phyloP scores from a whole-genome alignment of 1,140 invertebrate genomes.

The Neotoxoptera formosana region DNA sequence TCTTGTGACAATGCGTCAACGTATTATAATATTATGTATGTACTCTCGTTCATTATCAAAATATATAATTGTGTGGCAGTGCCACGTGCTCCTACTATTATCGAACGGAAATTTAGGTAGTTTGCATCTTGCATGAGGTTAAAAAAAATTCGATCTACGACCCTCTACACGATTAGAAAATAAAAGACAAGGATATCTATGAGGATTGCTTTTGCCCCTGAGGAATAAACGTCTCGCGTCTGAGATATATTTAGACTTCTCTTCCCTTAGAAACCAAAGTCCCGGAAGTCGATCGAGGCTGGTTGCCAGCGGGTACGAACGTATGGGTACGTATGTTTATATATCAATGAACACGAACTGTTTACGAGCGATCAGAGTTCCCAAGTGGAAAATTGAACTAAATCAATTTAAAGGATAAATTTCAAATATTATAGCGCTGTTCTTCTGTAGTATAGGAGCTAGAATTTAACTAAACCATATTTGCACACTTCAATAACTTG shows the following conservation, averaged over 20 bases:
- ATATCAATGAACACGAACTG: conserved; percentile 52
- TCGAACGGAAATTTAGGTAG: background rate
- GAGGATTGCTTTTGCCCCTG: conserved; percentile 13
- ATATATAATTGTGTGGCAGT: background rate
- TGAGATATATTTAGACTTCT: conserved; percentile 35
- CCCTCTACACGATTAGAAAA: conserved; percentile 12
- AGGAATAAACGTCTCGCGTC: conserved; percentile 1
- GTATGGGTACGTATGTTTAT: background rate
- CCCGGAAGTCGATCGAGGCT: conserved; percentile 36
- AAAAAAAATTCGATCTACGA: conserved; percentile 24
- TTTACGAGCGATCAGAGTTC: conserved; percentile 35
- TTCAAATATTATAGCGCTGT: conserved; percentile 13
- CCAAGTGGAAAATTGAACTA: conserved; percentile 54
- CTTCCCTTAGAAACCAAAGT: conserved; percentile 34
- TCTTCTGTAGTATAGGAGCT: background rate
- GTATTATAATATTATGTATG: background rate
- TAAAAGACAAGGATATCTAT: conserved; percentile 25
- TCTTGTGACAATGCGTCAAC: background rate
- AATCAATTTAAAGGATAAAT: conserved; percentile 45
- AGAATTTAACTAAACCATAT: background rate
- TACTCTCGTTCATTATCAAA: background rate
- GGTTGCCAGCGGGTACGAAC: conserved; percentile 6
- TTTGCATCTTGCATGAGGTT: background rate
- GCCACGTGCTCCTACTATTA: background rate
- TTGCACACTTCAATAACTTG: background rate